Conservation (phyloP, 2,888 invertebrate species). For the Gibbula magus region DNA sequence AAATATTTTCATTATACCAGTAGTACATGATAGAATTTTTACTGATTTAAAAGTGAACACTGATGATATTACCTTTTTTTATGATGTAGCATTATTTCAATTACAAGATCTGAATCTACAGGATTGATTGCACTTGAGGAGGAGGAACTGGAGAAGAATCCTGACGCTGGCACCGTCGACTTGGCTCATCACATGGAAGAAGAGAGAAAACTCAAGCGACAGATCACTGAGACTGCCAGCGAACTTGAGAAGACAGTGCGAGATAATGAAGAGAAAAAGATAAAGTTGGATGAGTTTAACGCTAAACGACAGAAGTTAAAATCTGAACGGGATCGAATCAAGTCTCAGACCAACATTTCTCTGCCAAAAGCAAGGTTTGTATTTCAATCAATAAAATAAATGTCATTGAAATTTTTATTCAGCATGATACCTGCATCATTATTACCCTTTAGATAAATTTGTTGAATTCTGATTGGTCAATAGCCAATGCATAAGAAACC, state of each 20-base stretch:
- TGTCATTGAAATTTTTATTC: background rate
- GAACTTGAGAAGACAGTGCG: background rate
- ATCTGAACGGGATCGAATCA: slow-evolving; percentile 41
- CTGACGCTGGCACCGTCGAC: background rate
- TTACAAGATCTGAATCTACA: background rate
- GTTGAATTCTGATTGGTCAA: no score
- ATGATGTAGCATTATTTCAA: background rate
- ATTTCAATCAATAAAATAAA: background rate
- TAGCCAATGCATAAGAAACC: no score
- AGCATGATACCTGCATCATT: background rate
- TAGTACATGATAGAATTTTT: background rate
- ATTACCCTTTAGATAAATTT: background rate
- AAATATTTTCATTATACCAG: no score
- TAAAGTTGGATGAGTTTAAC: slow-evolving; percentile 28
- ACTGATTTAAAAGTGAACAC: background rate
- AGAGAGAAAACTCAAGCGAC: slow-evolving; percentile 15
- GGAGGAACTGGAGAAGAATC: background rate
- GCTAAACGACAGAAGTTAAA: slow-evolving; percentile 34
- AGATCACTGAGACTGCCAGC: background rate
- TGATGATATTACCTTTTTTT: background rate
- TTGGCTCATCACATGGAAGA: background rate
- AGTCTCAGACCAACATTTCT: slow-evolving; percentile 43
- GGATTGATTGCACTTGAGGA: background rate
- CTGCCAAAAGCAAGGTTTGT: slow-evolving; percentile 51
- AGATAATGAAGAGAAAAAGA: slow-evolving; percentile 35